Evolutionary conservation across 2,797 vertebrate genomes (phyloP).

Genomic region (Cyclopterus lumpus): DNA sequence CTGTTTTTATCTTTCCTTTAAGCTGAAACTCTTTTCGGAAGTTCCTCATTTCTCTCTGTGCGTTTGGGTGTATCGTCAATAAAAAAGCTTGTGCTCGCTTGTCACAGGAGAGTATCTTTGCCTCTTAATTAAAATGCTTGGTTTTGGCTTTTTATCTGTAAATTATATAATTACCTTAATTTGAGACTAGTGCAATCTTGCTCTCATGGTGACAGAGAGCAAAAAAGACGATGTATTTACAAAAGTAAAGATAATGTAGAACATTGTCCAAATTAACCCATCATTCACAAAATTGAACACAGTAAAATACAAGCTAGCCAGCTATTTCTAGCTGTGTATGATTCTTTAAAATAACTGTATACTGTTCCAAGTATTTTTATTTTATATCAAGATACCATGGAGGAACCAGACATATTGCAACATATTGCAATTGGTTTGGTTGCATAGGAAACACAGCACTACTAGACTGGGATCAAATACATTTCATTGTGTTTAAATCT

Average conservation of each 20-base stretch:
- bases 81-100: slow-evolving; percentile 19
- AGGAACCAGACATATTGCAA: neutral
- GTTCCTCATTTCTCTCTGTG: slow-evolving; percentile 12
- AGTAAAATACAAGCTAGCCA: neutral
- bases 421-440: neutral
- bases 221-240: neutral
- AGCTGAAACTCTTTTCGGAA: slow-evolving; percentile 12
- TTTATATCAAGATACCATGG: neutral
- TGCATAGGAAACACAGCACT: neutral
- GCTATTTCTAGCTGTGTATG: neutral
- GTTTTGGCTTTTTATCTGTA: slow-evolving; percentile 48
- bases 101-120: slow-evolving; percentile 47
- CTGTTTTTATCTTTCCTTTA: slow-evolving; percentile 11
- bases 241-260: slow-evolving; percentile 8
- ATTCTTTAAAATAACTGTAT: neutral
- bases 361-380: neutral
- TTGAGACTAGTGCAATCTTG: slow-evolving; percentile 33
- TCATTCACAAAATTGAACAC: neutral
- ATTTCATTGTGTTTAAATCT: slow-evolving; percentile 2
- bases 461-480: slow-evolving; percentile 13
- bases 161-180: slow-evolving; percentile 64
- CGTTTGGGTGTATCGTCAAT: slow-evolving; percentile 9
- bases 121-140: slow-evolving; percentile 62
- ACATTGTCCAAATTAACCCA: neutral
- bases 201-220: slow-evolving; percentile 17